Conservation (phyloP, 2,113 vertebrate species). For the Entomyzon cyanotis region DNA sequence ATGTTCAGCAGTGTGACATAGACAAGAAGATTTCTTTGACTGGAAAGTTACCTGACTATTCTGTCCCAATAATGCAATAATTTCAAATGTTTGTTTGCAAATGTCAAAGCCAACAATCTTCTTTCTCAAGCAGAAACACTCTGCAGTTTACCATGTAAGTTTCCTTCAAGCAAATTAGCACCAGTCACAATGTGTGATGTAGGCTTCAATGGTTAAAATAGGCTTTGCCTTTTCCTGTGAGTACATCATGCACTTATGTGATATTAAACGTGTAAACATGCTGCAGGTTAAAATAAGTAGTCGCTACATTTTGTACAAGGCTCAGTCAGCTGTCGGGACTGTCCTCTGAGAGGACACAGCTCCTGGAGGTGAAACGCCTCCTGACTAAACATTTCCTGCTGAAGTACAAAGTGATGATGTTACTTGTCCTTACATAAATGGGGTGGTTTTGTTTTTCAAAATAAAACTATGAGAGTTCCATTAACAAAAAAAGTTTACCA, state of each 20-base stretch:
- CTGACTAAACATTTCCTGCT: background rate
- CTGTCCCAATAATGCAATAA: background rate
- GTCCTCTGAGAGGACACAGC: background rate
- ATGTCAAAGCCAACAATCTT: conserved; percentile 1
- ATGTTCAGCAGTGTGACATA: background rate
- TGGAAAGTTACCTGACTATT: background rate
- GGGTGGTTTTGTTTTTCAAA: background rate
- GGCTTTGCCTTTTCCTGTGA: conserved; percentile 21
- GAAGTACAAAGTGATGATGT: background rate
- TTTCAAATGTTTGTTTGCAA: conserved; percentile 19
- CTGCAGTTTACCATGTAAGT: background rate
- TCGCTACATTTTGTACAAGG: background rate
- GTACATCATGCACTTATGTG: background rate
- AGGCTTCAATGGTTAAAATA: conserved; percentile 38
- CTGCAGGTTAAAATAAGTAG: conserved; percentile 15
- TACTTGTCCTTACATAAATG: background rate
- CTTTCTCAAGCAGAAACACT: background rate
- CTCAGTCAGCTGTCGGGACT: rapidly evolving
- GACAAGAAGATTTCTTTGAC: background rate
- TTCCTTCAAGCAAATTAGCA: conserved; percentile 36
- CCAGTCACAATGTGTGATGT: conserved; percentile 18
- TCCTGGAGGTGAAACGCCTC: background rate
- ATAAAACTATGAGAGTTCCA: background rate
- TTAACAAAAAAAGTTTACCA: background rate
- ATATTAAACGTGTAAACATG: conserved; percentile 37